phyloP scores from a whole-genome alignment of 2,113 vertebrate species.

The Psittacula cyanocephala region DNA sequence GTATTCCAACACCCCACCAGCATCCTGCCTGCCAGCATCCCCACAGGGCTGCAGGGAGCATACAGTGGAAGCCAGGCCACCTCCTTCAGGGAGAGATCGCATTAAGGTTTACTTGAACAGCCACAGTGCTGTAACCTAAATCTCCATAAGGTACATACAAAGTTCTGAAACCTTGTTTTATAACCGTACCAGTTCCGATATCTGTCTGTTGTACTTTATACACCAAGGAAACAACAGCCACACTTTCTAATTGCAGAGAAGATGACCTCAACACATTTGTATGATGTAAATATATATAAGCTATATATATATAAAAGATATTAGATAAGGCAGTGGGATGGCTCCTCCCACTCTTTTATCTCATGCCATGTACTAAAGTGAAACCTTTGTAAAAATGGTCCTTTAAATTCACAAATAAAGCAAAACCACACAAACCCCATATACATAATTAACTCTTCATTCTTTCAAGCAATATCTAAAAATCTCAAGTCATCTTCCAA shows the following conservation, averaged over 20 bases:
- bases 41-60: background rate
- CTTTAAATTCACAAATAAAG: background rate
- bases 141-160: accelerated
- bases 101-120: background rate
- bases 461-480: background rate
- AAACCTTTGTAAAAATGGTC: background rate
- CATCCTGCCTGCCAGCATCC: background rate
- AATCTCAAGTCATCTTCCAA: background rate
- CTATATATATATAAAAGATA: background rate
- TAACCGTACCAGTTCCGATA: background rate
- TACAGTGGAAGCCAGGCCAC: background rate
- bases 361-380: background rate
- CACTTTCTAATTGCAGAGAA: background rate
- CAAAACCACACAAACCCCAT: background rate
- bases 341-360: conserved; percentile 34
- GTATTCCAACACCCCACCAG: accelerated
- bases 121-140: background rate
- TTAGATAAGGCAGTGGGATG: conserved; percentile 20
- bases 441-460: background rate
- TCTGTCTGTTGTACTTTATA: background rate
- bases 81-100: background rate
- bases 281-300: background rate
- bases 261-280: background rate
- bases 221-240: background rate
- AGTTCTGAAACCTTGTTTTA: background rate